Conservation (phyloP, 2,113 vertebrate species). For the Rhabdornis inornatus region DNA sequence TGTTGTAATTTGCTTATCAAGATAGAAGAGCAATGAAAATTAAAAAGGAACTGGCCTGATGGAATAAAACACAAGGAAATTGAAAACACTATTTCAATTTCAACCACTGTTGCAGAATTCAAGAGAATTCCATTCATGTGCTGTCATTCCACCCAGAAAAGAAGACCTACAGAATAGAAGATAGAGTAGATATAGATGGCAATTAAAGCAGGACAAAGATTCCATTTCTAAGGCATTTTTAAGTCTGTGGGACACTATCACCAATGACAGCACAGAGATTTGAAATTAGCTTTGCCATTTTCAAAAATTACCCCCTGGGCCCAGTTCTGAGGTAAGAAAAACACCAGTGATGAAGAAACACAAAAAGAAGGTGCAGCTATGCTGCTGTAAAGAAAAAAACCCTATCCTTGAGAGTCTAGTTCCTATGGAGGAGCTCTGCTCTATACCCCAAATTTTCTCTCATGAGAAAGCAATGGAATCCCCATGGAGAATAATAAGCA, state of each 20-base stretch:
- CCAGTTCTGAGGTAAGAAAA: background rate
- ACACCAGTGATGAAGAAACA: background rate
- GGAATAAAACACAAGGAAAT: background rate
- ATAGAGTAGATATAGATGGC: accelerated
- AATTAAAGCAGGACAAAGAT: background rate
- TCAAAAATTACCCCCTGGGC: background rate
- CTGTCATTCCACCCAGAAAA: background rate
- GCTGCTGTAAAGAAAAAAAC: background rate
- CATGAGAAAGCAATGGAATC: background rate
- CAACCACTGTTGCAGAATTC: background rate
- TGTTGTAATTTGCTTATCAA: background rate
- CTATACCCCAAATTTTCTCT: background rate
- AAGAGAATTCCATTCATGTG: background rate
- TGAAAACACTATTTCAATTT: accelerated
- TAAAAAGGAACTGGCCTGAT: background rate
- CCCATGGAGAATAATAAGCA: background rate
- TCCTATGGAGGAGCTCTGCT: background rate
- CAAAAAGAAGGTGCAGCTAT: background rate
- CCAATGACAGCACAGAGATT: background rate
- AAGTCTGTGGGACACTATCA: background rate
- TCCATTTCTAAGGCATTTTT: background rate
- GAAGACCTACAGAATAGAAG: background rate
- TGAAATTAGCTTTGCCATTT: background rate
- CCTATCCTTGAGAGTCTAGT: background rate
- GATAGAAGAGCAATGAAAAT: background rate